Conservation (phyloP, 2,113 vertebrate genomes). For the Copsychus sechellarum region DNA sequence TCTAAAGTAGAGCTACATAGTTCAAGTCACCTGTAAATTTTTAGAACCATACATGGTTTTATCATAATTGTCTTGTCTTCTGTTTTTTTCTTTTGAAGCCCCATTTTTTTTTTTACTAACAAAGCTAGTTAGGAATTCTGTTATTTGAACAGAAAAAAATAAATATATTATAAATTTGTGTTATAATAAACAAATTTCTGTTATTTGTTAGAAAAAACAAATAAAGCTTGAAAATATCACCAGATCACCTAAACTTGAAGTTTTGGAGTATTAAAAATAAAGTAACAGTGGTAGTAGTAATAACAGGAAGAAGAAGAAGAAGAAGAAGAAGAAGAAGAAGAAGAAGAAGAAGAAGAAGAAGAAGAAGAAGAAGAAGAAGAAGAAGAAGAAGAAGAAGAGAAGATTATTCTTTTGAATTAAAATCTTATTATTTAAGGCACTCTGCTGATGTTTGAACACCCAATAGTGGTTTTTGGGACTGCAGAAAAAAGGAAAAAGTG, state of each 20-base stretch:
- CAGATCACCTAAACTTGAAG: neutral
- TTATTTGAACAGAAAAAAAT: too few species aligned
- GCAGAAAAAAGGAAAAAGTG: too few species aligned
- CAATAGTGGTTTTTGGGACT: neutral
- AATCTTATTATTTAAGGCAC: neutral
- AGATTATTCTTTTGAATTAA: neutral
- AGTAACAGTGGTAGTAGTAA: neutral
- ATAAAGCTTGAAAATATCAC: neutral
- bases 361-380: too few species aligned
- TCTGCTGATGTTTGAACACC: neutral
- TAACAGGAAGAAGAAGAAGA: neutral
- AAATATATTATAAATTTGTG: too few species aligned
- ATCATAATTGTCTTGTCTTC: neutral
- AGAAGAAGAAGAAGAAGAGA: neutral
- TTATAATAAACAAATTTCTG: too few species aligned
- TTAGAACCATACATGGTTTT: neutral
- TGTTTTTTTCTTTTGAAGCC: neutral
- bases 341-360: too few species aligned
- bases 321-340: too few species aligned
- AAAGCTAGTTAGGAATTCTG: neutral
- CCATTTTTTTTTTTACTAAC: neutral
- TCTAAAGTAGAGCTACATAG: neutral
- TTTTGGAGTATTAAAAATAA: neutral
- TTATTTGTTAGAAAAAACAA: neutral
- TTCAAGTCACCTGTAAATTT: neutral